Evolutionary conservation across 2,888 invertebrate species (phyloP).

Genomic region (Allygus modestus): DNA sequence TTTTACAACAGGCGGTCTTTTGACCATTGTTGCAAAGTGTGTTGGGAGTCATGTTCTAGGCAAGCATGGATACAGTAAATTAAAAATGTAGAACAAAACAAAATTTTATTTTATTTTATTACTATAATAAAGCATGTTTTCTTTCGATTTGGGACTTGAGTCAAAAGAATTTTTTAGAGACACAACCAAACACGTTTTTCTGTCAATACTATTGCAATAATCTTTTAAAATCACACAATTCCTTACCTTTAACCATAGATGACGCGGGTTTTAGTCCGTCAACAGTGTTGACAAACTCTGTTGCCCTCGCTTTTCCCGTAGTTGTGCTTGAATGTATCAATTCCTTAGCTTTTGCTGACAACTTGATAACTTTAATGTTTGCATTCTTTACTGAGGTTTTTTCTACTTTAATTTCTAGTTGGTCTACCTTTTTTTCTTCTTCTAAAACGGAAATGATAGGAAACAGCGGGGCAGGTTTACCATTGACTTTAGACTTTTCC

Average conservation of each 20-base stretch:
- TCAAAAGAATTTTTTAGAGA: no score
- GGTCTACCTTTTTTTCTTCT: background rate
- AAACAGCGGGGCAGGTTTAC: slow-evolving; percentile 62
- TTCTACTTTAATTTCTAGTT: slow-evolving; percentile 12
- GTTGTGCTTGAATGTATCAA: slow-evolving; percentile 68
- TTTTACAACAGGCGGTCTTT: no score
- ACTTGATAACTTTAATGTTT: slow-evolving; percentile 65
- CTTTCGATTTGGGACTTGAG: no score
- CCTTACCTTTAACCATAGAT: slow-evolving; percentile 69
- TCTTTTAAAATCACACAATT: no score
- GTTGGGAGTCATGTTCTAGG: no score
- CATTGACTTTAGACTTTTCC: slow-evolving; percentile 37
- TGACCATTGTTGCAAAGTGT: no score
- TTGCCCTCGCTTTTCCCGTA: slow-evolving; percentile 67
- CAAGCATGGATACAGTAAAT: no score
- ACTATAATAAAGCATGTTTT: no score
- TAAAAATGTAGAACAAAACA: no score
- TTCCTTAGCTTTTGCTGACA: slow-evolving; percentile 68
- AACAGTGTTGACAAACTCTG: slow-evolving; percentile 66
- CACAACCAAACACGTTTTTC: no score
- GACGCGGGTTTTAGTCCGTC: slow-evolving; percentile 76
- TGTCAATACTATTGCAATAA: no score
- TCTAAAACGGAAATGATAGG: slow-evolving; percentile 57
- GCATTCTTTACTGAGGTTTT: slow-evolving; percentile 20
- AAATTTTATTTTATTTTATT: no score